Evolutionary conservation across 2,113 vertebrate species (phyloP).

Genomic region (Chrysemys picta): DNA sequence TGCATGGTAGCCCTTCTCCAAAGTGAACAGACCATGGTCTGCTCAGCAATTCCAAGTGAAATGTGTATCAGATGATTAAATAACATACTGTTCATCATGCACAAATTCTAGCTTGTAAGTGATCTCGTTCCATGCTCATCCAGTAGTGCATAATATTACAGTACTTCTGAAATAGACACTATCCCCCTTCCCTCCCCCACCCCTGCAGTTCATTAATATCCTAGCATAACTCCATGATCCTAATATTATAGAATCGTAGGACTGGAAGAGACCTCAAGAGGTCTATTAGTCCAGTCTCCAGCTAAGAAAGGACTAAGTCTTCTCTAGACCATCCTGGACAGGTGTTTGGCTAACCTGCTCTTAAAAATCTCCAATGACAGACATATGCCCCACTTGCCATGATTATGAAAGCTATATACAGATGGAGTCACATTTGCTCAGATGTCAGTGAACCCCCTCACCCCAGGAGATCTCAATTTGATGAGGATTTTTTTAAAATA

Average conservation of each 20-base stretch:
- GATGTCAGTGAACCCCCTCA: neutral
- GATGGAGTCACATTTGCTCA: neutral
- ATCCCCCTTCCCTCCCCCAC: neutral
- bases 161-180: constrained; percentile 14
- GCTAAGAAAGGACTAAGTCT: no score
- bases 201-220: constrained; percentile 15
- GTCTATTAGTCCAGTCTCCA: no score
- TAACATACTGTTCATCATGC: neutral
- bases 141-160: neutral
- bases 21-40: neutral
- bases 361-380: no score
- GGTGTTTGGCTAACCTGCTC: no score
- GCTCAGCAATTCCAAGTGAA: constrained; percentile 29
- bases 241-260: neutral
- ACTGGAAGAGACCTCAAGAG: no score
- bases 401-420: constrained; percentile 43
- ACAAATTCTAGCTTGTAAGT: neutral
- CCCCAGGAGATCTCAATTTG: neutral
- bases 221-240: neutral
- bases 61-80: neutral
- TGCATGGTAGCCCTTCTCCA: neutral
- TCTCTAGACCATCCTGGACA: neutral
- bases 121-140: constrained; percentile 7
- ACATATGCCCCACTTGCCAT: neutral
- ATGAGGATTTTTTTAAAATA: constrained; percentile 6